Conservation (phyloP, 2,113 vertebrate genomes). For the Candoia aspera region DNA sequence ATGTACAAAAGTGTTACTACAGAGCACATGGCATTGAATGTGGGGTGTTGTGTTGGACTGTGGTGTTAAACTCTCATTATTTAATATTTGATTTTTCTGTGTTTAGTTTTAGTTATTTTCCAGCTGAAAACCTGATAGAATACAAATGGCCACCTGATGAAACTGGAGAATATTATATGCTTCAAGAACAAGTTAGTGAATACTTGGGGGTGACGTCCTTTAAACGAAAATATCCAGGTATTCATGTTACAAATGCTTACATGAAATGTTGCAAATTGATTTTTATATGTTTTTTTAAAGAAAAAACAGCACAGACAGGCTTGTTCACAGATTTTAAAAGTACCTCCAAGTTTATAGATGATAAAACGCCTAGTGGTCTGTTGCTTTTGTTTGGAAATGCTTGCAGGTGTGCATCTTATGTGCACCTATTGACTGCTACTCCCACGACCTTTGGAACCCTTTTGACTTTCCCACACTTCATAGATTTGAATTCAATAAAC, state of each 20-base stretch:
- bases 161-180: constrained; percentile 96
- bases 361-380: neutral
- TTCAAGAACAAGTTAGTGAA: constrained; percentile 99
- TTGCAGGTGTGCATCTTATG: neutral
- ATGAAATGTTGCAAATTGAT: neutral
- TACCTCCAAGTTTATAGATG: neutral
- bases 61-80: neutral
- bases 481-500: neutral
- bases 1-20: neutral
- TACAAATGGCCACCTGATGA: constrained; percentile 98
- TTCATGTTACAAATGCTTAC: constrained; percentile 38
- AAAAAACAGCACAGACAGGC: neutral
- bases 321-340: neutral
- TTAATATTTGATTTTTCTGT: constrained; percentile 38
- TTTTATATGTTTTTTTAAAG: neutral
- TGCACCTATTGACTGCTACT: neutral
- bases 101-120: constrained; percentile 90
- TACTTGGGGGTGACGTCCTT: constrained; percentile 98
- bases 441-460: neutral
- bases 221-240: constrained; percentile 98
- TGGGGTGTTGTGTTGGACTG: neutral
- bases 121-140: constrained; percentile 95
- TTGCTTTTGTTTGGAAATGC: neutral
- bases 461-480: neutral
- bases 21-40: neutral